Evolutionary conservation across 2,888 invertebrate genomes (phyloP), one percentile per base, ranked within the genome.

Genomic region (Agonopterix subpropinquella): DNA sequence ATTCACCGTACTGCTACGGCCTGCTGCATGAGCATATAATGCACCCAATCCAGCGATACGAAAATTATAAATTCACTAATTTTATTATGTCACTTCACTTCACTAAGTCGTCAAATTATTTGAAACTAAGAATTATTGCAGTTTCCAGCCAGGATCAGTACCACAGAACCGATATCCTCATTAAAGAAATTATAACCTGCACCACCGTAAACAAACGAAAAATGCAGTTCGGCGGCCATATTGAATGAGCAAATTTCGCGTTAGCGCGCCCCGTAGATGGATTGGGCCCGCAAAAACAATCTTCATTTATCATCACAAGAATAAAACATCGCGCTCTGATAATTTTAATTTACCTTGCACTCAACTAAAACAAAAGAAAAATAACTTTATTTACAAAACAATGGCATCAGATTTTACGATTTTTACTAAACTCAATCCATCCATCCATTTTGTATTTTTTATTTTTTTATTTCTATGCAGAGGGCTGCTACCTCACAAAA

Each of bases 141-240:
- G 18, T 18, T 18, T 18, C 18, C 18, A 18, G 18, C 18, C 18
- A 18, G 18, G 18, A 18, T 18, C 18, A 18, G 4, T 18, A 18
- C 18, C 18, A 18, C 18, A 2, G 18, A 4, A 18, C 18, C 8
- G 37, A 37, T 37, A 37, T 37, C 8, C n/a, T 37, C 37, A 37
- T n/a, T 9, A 37, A 9, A 37, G n/a, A 10, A 4, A 39, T 18
- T 18, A 45, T 48, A 50, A 48, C 48, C 52, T 53, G 57, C 55
- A 62, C 59, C 58, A 64, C 63, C 55, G 66, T 73, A 75, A 74
- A 74, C 71, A 71, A 67, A 58, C 57, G 53, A 62, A 65, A 64
- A 65, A 67, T 61, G 56, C 56, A 64, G 50, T 59, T 54, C 61
- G 68, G 72, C 72, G 67, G 80, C 80, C 80, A 80, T 80, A 72